Conservation (phyloP, 2,113 vertebrate genomes). For the Notiomystis cincta region DNA sequence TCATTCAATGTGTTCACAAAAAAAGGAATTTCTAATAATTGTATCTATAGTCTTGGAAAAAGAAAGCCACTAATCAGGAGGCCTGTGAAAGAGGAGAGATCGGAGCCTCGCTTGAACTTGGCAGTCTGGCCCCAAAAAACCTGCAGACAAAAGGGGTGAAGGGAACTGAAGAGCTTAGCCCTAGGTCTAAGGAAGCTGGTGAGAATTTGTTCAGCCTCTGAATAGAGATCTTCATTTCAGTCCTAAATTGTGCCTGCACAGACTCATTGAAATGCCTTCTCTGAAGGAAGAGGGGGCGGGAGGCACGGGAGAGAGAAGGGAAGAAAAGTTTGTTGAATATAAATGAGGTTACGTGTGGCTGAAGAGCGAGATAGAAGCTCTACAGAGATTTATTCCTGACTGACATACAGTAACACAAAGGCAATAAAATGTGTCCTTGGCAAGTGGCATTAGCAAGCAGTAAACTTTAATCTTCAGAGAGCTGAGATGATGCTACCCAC, state of each 20-base stretch:
- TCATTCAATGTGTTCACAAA: slow-evolving; percentile 77
- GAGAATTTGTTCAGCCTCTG: slow-evolving; percentile 72
- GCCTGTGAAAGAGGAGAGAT: slow-evolving; percentile 75
- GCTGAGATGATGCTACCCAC: background rate
- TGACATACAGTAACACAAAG: slow-evolving; percentile 68
- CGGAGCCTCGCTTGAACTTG: slow-evolving; percentile 73
- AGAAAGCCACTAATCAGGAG: slow-evolving; percentile 77
- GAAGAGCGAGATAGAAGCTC: slow-evolving; percentile 61
- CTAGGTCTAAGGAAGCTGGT: slow-evolving; percentile 69
- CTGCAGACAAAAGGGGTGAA: slow-evolving; percentile 71
- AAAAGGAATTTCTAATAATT: slow-evolving; percentile 79
- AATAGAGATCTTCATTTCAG: slow-evolving; percentile 71
- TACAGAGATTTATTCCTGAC: slow-evolving; percentile 69
- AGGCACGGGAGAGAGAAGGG: slow-evolving; percentile 16
- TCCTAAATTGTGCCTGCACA: slow-evolving; percentile 64
- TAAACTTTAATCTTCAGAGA: slow-evolving; percentile 17
- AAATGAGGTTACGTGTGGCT: slow-evolving; percentile 69
- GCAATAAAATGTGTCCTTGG: slow-evolving; percentile 54
- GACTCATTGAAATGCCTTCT: slow-evolving; percentile 76
- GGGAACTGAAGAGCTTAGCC: slow-evolving; percentile 72
- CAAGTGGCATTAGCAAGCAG: slow-evolving; percentile 51
- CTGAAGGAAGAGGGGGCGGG: slow-evolving; percentile 64
- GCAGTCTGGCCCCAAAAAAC: slow-evolving; percentile 68
- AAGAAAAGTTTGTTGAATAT: slow-evolving; percentile 74
- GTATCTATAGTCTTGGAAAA: slow-evolving; percentile 75